Percentiles rank a stretch among this genome's conserved stretches.
These are phyloP conservation scores for Geodia barretti DNA, from an alignment of 37 sponge, comb jelly and placozoan species.

Conservation along the genomic window DNA sequence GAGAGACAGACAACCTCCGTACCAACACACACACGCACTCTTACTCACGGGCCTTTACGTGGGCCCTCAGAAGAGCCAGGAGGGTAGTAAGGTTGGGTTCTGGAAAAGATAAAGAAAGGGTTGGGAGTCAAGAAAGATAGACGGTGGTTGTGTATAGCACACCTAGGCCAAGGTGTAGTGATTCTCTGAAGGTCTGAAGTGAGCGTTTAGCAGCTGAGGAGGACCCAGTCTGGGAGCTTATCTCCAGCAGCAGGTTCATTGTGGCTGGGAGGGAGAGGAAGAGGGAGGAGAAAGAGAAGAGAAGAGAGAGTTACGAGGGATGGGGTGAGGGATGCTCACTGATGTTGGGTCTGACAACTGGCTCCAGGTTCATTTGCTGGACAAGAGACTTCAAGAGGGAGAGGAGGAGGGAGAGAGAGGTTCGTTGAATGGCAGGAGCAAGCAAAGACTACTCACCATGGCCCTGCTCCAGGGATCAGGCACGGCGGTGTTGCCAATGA, in stretches of 20 bases:
- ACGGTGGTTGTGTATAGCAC: background rate
- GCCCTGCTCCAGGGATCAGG: background rate
- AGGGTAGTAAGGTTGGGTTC: conserved; percentile 59
- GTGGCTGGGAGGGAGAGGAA: conserved; percentile 10
- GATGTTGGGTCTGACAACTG: conserved; percentile 39
- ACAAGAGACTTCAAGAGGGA: conserved; percentile 24
- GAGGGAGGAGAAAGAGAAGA: background rate
- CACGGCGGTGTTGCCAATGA: background rate
- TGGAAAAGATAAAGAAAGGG: background rate
- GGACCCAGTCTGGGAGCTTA: background rate
- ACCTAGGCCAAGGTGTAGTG: conserved; percentile 54
- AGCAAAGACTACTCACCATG: background rate
- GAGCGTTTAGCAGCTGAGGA: background rate
- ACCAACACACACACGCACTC: too few species aligned
- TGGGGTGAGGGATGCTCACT: conserved; percentile 24
- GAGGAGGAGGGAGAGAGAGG: background rate
- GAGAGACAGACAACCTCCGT: background rate
- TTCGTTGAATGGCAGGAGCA: background rate
- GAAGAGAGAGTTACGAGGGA: background rate
- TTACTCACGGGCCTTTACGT: background rate
- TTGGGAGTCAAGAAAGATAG: background rate
- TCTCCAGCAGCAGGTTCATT: conserved; percentile 32
- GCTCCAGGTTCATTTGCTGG: conserved; percentile 37
- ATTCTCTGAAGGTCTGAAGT: conserved; percentile 47
- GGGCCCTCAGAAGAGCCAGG: conserved; percentile 9